phyloP scores from a whole-genome alignment of 1,140 invertebrate genomes.

The Trachymyrmex cornetzi region DNA sequence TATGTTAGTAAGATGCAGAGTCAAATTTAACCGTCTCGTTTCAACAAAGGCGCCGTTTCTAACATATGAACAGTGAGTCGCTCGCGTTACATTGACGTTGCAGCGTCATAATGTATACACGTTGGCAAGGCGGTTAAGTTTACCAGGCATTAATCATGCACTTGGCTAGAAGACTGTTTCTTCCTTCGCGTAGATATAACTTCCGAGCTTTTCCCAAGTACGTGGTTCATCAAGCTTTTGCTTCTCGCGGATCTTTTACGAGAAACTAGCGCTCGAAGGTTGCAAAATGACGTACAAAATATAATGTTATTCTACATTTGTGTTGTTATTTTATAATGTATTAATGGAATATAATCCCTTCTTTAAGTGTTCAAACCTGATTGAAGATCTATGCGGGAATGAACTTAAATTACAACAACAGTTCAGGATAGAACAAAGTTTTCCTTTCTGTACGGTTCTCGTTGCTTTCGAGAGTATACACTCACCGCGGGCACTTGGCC shows the following conservation, averaged over 20 bases:
- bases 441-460: conserved; percentile 54
- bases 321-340: background rate
- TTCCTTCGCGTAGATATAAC: conserved; percentile 16
- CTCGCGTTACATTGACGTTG: conserved; percentile 38
- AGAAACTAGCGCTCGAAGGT: background rate
- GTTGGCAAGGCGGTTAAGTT: conserved; percentile 67
- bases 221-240: conserved; percentile 12
- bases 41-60: conserved; percentile 14
- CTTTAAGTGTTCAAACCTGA: background rate
- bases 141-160: conserved; percentile 69
- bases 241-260: conserved; percentile 7
- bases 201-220: background rate
- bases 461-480: conserved; percentile 42
- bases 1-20: background rate
- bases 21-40: conserved; percentile 10
- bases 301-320: background rate
- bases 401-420: conserved; percentile 52
- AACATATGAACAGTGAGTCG: background rate
- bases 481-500: conserved; percentile 41
- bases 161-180: conserved; percentile 50
- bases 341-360: conserved; percentile 2
- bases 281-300: background rate
- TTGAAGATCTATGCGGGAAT: background rate
- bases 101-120: conserved; percentile 46
- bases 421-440: conserved; percentile 45